phyloP scores from a whole-genome alignment of 2,797 vertebrate species.

The Emys orbicularis region DNA sequence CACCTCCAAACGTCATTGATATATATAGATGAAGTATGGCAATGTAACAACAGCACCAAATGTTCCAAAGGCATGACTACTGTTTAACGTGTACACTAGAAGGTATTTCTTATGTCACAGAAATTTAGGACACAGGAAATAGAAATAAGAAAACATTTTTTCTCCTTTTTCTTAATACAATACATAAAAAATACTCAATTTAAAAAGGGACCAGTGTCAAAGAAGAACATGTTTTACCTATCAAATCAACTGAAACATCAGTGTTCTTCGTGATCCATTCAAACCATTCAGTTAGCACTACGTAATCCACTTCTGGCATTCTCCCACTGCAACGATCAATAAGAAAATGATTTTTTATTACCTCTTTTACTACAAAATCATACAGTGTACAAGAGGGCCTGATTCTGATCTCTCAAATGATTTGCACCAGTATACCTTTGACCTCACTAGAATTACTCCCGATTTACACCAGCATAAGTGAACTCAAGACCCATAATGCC shows the following conservation, averaged over 20 bases:
- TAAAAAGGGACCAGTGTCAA: background rate
- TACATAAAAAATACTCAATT: background rate
- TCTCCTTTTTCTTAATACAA: background rate
- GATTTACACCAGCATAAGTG: background rate
- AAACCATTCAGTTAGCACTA: conserved; percentile 94
- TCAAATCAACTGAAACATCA: conserved; percentile 89
- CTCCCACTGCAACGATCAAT: conserved; percentile 85
- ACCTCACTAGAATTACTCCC: background rate
- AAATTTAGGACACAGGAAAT: background rate
- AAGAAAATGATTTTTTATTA: background rate
- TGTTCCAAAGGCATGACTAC: background rate
- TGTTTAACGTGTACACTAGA: background rate
- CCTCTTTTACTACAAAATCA: background rate
- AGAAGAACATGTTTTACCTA: conserved; percentile 83
- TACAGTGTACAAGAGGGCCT: background rate
- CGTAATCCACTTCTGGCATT: conserved; percentile 94
- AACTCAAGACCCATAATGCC: background rate
- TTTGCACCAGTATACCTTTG: background rate
- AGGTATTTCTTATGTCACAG: background rate
- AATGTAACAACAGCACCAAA: background rate
- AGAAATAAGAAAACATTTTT: background rate
- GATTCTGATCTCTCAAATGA: background rate
- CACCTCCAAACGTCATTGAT: background rate
- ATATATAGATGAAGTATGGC: background rate
- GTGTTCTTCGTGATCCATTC: conserved; percentile 92